Percentiles rank a stretch among this genome's conserved stretches.
Evolutionary conservation across 2,113 vertebrate species (phyloP).

Genomic region (Rhynchomys soricoides): DNA sequence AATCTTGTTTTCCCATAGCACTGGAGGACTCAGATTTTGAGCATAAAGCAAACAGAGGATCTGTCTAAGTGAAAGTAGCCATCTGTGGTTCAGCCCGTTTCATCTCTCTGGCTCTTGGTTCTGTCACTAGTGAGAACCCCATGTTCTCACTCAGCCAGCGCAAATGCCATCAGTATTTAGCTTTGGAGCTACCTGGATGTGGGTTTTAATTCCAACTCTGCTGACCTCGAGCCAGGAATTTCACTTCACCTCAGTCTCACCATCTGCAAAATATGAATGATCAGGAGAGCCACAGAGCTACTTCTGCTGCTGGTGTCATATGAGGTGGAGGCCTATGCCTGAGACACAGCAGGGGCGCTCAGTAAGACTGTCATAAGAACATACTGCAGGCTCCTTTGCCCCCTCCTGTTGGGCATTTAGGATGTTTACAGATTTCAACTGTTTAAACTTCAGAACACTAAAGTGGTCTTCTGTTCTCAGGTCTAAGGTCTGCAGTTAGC

Average conservation of each 20-base stretch:
- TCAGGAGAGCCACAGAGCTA: not conserved
- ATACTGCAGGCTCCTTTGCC: not conserved
- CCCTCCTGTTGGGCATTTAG: not conserved
- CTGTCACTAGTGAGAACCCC: not conserved
- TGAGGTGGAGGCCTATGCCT: not conserved
- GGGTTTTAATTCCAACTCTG: not conserved
- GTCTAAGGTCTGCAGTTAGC: not conserved
- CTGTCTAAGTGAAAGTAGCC: not conserved
- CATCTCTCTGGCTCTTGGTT: not conserved
- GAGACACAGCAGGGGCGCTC: not conserved
- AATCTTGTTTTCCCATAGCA: not conserved
- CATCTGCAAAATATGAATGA: not conserved
- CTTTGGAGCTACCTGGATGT: not conserved
- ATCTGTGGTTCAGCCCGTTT: not conserved
- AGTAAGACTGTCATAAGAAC: not conserved
- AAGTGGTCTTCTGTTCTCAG: not conserved
- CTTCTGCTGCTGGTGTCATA: not conserved
- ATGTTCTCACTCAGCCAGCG: not conserved
- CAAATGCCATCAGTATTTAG: not conserved
- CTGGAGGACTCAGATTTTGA: not conserved
- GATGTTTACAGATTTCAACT: slow-evolving; percentile 1
- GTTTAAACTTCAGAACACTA: not conserved
- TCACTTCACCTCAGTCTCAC: not conserved
- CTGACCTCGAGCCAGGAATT: not conserved
- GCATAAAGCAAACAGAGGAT: not conserved